Conservation (phyloP, 2,797 vertebrate species). For the Rhabdomys pumilio region DNA sequence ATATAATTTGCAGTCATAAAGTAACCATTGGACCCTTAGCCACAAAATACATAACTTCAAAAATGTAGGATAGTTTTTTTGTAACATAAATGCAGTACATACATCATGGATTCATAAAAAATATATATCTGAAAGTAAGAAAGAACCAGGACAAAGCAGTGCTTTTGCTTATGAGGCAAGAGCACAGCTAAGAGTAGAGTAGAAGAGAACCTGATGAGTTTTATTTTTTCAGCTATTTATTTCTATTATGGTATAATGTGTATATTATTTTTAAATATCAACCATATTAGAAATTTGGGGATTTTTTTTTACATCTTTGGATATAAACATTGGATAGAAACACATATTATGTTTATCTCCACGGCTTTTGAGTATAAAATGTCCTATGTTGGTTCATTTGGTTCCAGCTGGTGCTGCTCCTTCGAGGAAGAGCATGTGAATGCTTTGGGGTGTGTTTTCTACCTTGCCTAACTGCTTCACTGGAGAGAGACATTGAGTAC, state of each 20-base stretch:
- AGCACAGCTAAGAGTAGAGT: not conserved
- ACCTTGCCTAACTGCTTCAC: not conserved
- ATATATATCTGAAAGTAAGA: not conserved
- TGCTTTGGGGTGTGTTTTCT: not conserved
- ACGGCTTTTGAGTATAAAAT: not conserved
- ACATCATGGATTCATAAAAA: not conserved
- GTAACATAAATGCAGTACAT: not conserved
- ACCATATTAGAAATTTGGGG: not conserved
- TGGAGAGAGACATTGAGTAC: not conserved
- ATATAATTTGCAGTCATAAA: not conserved
- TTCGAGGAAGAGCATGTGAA: not conserved
- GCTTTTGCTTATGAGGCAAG: not conserved
- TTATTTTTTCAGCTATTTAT: not conserved
- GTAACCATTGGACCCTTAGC: not conserved
- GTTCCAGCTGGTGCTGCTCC: not conserved
- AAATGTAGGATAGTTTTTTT: not conserved
- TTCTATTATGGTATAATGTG: not conserved
- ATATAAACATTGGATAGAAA: conserved; percentile 23
- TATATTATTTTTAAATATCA: conserved; percentile 37
- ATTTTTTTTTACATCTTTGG: not conserved
- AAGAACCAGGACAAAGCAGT: not conserved
- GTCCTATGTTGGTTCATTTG: not conserved
- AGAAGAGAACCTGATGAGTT: not conserved
- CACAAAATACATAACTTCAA: conserved; percentile 14
- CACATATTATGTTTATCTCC: not conserved